Base-by-base conservation (phyloP, 2,797 vertebrate species). In the Ataeniobius toweri region DNA sequence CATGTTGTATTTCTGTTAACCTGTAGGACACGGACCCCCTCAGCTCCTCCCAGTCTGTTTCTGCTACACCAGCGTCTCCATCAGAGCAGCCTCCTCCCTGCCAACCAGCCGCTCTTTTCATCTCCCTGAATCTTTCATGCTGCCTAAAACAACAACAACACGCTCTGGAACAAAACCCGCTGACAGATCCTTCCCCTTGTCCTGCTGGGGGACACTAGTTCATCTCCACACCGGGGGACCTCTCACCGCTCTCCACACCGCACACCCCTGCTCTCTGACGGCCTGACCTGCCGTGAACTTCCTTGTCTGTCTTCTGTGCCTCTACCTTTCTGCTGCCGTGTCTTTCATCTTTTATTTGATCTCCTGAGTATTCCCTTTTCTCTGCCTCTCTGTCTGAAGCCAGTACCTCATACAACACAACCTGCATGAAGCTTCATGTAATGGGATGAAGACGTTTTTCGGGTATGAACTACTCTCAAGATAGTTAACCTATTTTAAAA, bases 61-160 rank as follows among this genome's bases (percentile, higher is more conserved):
- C 79, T 82, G 68, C 77, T 48, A 31, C 81, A 2, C 53, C 75
- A 53, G 0, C 18, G 26, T 61, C 73, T 78, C 80, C 77, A 61
- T 59, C 80, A 69, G 68, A 53, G 63, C 6, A 41, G 31, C 55
- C 71, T 55, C 77, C 46, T 2, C 39, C 75, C 69, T n/a, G 80
- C 56, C 69, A 2, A 22, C 58, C 69, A n/a, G 72, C 24, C 71
- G 3, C 53, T 56, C 84, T 72, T 76, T 80, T 79, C 80, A 81
- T 78, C 84, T 73, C 78, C 80, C 90, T 86, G 48, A 86, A 92
- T 91, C 82, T 88, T 90, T 92, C 78, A 86, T 87, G 78, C n/a
- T 24, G 69, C 77, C 84, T 87, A 26, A 88, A 83, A 80, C 88
- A 65, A 79, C 80, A 36, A 65, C 2, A 26, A 80, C 83, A 14